A percentile compares a stretch with the other conserved stretches of the same genome.
phyloP scores from a whole-genome alignment of 2,113 vertebrate species.

The Perognathus longimembris region DNA sequence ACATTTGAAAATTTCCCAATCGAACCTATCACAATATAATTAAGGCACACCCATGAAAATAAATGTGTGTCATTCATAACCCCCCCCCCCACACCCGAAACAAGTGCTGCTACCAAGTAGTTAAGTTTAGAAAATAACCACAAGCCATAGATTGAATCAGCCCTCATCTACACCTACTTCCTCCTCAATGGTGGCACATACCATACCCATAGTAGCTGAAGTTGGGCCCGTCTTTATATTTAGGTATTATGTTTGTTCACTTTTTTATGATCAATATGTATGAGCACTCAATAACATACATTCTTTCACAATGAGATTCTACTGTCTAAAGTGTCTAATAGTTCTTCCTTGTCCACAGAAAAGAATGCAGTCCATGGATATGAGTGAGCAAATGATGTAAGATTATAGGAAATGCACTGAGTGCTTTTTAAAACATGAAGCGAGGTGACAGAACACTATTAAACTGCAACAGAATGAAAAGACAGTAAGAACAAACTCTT shows the following conservation, averaged over 20 bases:
- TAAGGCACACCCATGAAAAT: too few relatives aligned
- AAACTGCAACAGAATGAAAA: background rate
- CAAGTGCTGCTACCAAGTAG: background rate
- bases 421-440: background rate
- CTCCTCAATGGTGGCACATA: accelerated
- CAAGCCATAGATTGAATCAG: background rate
- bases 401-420: background rate
- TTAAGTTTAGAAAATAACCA: background rate
- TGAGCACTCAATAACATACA: too few relatives aligned
- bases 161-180: accelerated
- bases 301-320: background rate
- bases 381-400: background rate
- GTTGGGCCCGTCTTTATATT: accelerated
- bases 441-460: background rate
- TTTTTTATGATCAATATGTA: background rate
- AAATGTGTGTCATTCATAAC: background rate
- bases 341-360: background rate
- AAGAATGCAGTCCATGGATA: background rate
- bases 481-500: background rate
- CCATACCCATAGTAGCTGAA: background rate
- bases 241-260: accelerated
- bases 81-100: accelerated
- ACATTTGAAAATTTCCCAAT: too few relatives aligned
- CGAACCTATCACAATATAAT: too few relatives aligned
- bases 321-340: background rate